These are phyloP conservation scores for Phrynocephalus guinanensis DNA, from an alignment of 2,797 vertebrate species.

Conservation along the genomic window DNA sequence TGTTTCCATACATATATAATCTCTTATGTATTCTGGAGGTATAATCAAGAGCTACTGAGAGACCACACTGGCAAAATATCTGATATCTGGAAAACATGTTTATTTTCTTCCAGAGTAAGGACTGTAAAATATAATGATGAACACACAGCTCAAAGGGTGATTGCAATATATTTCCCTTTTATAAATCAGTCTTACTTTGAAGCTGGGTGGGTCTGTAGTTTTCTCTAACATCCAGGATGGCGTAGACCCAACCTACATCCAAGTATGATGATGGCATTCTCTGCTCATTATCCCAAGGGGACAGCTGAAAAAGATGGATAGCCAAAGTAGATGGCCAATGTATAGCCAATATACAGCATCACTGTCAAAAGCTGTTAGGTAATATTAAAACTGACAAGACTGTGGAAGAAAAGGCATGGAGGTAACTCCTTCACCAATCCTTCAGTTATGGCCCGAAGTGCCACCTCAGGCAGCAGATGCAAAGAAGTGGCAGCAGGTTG, in stretches of 20 bases:
- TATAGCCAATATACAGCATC: too few species aligned
- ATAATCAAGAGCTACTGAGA: slow-evolving; percentile 48
- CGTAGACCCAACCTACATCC: too few species aligned
- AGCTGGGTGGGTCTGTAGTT: slow-evolving; percentile 24
- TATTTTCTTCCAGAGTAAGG: slow-evolving; percentile 33
- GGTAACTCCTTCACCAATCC: background rate
- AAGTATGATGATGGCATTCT: background rate
- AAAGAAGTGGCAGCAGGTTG: background rate
- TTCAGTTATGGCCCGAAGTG: background rate
- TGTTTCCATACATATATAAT: slow-evolving; percentile 38
- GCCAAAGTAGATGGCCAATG: background rate
- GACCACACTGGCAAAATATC: slow-evolving; percentile 65
- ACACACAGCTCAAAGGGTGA: background rate
- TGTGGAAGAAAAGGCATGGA: background rate
- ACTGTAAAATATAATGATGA: slow-evolving; percentile 19
- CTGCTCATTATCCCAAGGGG: background rate
- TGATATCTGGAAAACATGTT: slow-evolving; percentile 46
- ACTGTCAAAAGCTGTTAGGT: background rate
- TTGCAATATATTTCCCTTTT: slow-evolving; percentile 50
- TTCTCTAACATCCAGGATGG: background rate
- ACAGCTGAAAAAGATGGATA: background rate
- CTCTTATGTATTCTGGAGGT: slow-evolving; percentile 39
- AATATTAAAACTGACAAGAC: background rate
- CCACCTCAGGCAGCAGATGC: background rate
- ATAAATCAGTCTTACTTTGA: slow-evolving; percentile 41